Percentiles rank a stretch among this genome's conserved stretches.
phyloP scores from a whole-genome alignment of 2,797 vertebrate species.

The Lepus oiostolus region DNA sequence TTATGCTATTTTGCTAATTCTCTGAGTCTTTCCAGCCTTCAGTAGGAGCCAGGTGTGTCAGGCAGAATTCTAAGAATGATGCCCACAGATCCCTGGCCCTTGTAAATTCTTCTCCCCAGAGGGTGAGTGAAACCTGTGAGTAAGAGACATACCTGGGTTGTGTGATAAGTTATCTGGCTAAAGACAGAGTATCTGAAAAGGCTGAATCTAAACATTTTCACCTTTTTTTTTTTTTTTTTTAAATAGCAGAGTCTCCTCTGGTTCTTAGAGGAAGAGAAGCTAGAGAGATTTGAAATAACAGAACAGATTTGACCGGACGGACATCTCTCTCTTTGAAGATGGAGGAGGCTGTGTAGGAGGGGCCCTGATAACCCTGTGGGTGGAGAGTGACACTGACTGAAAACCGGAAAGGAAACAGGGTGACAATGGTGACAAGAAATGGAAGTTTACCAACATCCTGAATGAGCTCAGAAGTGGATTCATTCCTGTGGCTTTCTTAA shows the following conservation, averaged over 20 bases:
- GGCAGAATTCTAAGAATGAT: not conserved
- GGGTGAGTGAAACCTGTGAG: not conserved
- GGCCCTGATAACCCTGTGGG: rapidly evolving
- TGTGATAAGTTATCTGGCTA: too few relatives aligned
- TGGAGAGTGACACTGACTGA: rapidly evolving
- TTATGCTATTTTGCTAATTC: not conserved
- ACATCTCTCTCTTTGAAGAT: rapidly evolving
- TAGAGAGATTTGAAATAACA: not conserved
- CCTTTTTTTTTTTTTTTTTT: too few relatives aligned
- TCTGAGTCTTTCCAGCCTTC: not conserved
- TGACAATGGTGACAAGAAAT: not conserved
- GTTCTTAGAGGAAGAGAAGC: not conserved
- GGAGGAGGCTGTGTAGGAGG: rapidly evolving
- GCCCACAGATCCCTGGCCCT: rapidly evolving
- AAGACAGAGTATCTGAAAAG: too few relatives aligned
- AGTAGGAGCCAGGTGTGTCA: rapidly evolving
- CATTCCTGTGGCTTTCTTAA: not conserved
- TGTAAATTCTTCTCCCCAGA: not conserved
- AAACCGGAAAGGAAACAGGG: too few relatives aligned
- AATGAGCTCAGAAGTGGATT: too few relatives aligned
- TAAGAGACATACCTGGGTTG: too few relatives aligned
- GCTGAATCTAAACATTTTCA: rapidly evolving
- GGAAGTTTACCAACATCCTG: rapidly evolving
- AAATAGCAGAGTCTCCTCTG: not conserved
- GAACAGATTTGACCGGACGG: too few relatives aligned